These are phyloP conservation scores for Himalopsyche tibetana DNA, from an alignment of 2,888 invertebrate species.

Conservation along the genomic window DNA sequence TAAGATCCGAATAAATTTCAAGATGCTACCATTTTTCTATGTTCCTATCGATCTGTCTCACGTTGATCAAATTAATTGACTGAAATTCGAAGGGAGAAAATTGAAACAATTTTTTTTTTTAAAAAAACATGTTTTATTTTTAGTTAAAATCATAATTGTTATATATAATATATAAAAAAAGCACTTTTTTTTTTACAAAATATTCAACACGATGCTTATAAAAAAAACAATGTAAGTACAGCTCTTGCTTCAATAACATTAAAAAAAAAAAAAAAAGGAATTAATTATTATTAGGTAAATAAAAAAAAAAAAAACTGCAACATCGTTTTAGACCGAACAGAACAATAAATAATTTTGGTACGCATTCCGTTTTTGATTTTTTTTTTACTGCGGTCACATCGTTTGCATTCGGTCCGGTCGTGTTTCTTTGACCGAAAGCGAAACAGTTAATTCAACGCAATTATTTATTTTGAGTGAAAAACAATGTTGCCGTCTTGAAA, in stretches of 20 bases:
- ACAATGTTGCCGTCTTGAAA: too few relatives aligned
- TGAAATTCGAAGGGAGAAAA: neutral
- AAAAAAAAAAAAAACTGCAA: neutral
- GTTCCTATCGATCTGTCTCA: too few relatives aligned
- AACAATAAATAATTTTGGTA: neutral
- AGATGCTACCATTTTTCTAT: too few relatives aligned
- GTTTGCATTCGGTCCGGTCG: too few relatives aligned
- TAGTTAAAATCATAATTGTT: neutral
- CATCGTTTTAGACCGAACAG: neutral
- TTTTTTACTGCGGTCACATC: too few relatives aligned
- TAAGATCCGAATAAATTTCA: too few relatives aligned
- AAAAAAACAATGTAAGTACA: constrained; percentile 13
- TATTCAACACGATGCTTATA: neutral
- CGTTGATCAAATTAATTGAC: too few relatives aligned
- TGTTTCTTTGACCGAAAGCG: too few relatives aligned
- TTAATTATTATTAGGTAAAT: neutral
- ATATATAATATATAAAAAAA: neutral
- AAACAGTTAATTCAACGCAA: too few relatives aligned
- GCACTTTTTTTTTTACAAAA: constrained; percentile 9
- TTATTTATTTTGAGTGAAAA: too few relatives aligned
- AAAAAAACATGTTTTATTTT: constrained; percentile 19
- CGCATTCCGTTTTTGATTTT: too few relatives aligned
- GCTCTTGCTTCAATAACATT: neutral
- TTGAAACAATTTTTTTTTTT: neutral
- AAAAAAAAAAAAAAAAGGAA: neutral